Percentiles rank a stretch among this genome's conserved stretches.
phyloP scores from a whole-genome alignment of 2,888 invertebrate genomes.

The Phymatocera aterrima region DNA sequence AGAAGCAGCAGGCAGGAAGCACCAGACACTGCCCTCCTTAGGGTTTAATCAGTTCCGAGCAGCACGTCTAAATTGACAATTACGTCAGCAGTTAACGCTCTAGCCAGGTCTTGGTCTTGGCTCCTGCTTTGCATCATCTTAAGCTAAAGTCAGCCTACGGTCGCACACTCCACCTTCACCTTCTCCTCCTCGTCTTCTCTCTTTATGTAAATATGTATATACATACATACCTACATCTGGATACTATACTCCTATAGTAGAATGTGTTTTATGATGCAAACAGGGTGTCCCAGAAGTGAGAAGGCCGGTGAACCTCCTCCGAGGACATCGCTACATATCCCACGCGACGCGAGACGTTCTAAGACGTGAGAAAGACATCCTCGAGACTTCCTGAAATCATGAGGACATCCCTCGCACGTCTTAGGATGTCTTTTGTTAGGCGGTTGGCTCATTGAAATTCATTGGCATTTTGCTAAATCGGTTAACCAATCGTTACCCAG shows the following conservation, averaged over 20 bases:
- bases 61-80: slow-evolving; percentile 62
- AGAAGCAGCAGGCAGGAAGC: neutral
- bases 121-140: slow-evolving; percentile 41
- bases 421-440: too few relatives aligned
- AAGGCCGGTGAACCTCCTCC: neutral
- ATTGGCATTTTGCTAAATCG: too few relatives aligned
- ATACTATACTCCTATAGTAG: too few relatives aligned
- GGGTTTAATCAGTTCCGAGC: slow-evolving; percentile 58
- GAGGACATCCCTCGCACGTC: too few relatives aligned
- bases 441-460: too few relatives aligned
- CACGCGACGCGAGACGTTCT: too few relatives aligned
- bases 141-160: slow-evolving; percentile 3
- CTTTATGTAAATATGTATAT: neutral
- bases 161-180: slow-evolving; percentile 6
- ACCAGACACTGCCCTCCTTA: slow-evolving; percentile 38
- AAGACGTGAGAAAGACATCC: too few relatives aligned
- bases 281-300: neutral
- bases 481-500: too few relatives aligned
- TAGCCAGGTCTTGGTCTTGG: slow-evolving; percentile 19
- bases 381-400: too few relatives aligned
- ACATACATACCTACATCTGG: neutral
- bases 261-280: neutral
- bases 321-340: neutral
- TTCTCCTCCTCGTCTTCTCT: too few relatives aligned
- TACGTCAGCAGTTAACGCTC: slow-evolving; percentile 59